Percentiles rank a stretch among this genome's conserved stretches.
These are phyloP conservation scores for Seriola quinqueradiata DNA, from an alignment of 2,113 vertebrate species.

Conservation along the genomic window DNA sequence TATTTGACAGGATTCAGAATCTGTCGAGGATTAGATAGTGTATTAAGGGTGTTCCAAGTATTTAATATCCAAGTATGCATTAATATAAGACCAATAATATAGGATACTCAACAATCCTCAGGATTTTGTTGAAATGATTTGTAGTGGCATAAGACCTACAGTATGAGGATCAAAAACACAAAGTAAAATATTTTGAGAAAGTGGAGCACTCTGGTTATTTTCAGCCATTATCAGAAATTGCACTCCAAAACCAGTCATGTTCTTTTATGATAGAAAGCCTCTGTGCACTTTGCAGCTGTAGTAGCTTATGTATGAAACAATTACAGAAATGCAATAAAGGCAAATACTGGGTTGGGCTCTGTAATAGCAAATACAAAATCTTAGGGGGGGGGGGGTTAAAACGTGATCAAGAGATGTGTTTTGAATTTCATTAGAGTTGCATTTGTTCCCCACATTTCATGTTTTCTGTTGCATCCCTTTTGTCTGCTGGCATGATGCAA, in stretches of 20 bases:
- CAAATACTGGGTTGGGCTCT: background rate
- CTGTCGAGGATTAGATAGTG: conserved; percentile 12
- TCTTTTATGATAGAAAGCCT: background rate
- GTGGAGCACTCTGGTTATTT: background rate
- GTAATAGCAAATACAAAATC: background rate
- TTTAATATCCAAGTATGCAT: background rate
- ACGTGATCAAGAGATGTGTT: background rate
- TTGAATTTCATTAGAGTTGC: background rate
- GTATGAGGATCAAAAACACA: background rate
- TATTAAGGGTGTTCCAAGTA: background rate
- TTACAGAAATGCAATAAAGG: background rate
- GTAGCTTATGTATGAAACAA: background rate
- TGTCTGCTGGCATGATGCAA: conserved; percentile 4
- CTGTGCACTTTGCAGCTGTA: background rate
- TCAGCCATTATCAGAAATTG: background rate
- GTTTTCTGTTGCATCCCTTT: conserved; percentile 1
- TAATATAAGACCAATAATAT: background rate
- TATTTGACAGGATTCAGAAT: conserved; percentile 22
- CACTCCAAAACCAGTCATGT: background rate
- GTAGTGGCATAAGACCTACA: background rate
- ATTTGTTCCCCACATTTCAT: conserved; percentile 3
- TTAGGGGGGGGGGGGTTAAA: background rate
- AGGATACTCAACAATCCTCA: background rate
- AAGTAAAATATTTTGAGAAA: background rate
- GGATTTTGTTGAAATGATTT: conserved; percentile 20